phyloP scores from a whole-genome alignment of 2,888 invertebrate genomes.

The Himalopsyche japonica region DNA sequence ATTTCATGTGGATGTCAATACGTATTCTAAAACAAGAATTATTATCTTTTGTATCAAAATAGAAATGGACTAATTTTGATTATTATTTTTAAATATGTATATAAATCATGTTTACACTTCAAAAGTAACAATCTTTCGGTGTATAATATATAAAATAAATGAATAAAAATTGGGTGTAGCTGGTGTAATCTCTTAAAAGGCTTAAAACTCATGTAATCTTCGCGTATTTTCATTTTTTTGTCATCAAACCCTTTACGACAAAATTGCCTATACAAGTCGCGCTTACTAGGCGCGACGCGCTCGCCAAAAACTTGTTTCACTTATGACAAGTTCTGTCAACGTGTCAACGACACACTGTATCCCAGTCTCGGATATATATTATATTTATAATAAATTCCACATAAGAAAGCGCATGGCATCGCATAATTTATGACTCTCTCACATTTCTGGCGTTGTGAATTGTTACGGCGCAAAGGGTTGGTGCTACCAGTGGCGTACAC shows the following conservation, averaged over 20 bases:
- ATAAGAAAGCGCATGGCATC: conserved; percentile 13
- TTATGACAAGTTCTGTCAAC: conserved; percentile 36
- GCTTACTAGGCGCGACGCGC: not conserved
- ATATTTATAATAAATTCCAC: conserved; percentile 11
- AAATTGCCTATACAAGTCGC: not conserved
- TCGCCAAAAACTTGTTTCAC: conserved; percentile 27
- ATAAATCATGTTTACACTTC: too few relatives aligned
- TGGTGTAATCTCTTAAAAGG: too few relatives aligned
- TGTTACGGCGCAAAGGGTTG: conserved; percentile 22
- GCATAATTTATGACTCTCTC: conserved; percentile 39
- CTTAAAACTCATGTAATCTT: too few relatives aligned
- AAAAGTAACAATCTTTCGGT: too few relatives aligned
- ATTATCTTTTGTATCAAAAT: too few relatives aligned
- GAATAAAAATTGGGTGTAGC: too few relatives aligned
- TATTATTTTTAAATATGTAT: too few relatives aligned
- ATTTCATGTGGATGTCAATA: too few relatives aligned
- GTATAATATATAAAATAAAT: too few relatives aligned
- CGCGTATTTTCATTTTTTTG: not conserved
- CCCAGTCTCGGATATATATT: not conserved
- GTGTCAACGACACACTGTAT: conserved; percentile 21
- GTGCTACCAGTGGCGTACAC: not conserved
- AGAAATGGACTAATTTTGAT: too few relatives aligned
- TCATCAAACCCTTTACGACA: not conserved
- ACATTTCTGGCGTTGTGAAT: conserved; percentile 31
- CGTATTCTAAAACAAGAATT: too few relatives aligned